phyloP scores from a whole-genome alignment of 2,113 vertebrate genomes.

The Fukomys damarensis region DNA sequence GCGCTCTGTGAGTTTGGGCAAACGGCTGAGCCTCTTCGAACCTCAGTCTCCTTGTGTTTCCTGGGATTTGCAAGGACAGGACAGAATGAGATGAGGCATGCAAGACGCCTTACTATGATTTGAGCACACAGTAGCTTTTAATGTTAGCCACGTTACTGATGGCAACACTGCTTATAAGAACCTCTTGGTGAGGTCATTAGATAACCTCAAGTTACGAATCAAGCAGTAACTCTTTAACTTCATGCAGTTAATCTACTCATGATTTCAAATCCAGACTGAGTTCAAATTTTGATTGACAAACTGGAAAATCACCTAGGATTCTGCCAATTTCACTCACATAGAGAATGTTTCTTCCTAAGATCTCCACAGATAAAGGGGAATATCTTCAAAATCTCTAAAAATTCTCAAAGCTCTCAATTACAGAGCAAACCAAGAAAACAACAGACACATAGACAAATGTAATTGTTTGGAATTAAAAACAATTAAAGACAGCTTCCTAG shows the following conservation, averaged over 20 bases:
- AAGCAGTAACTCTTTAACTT: neutral
- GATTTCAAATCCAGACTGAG: neutral
- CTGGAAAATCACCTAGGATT: neutral
- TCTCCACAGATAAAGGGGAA: neutral
- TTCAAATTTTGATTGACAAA: neutral
- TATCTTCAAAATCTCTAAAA: conserved; percentile 42
- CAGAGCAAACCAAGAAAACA: conserved; percentile 23
- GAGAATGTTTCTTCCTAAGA: neutral
- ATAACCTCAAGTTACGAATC: neutral
- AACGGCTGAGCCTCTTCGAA: neutral
- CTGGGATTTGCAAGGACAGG: neutral
- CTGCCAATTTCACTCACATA: neutral
- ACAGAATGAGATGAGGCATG: neutral
- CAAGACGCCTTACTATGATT: neutral
- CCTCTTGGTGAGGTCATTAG: neutral
- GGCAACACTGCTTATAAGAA: neutral
- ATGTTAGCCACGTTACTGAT: neutral
- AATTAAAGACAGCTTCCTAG: neutral
- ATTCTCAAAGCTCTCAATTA: neutral
- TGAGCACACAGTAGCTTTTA: neutral
- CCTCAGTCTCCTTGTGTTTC: neutral
- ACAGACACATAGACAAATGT: neutral
- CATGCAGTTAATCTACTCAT: neutral
- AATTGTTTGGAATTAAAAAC: neutral
- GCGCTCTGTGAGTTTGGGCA: neutral